These are phyloP conservation scores for Rousettus madagascariensis DNA, from an alignment of 2,797 vertebrate genomes.

Conservation along the genomic window DNA sequence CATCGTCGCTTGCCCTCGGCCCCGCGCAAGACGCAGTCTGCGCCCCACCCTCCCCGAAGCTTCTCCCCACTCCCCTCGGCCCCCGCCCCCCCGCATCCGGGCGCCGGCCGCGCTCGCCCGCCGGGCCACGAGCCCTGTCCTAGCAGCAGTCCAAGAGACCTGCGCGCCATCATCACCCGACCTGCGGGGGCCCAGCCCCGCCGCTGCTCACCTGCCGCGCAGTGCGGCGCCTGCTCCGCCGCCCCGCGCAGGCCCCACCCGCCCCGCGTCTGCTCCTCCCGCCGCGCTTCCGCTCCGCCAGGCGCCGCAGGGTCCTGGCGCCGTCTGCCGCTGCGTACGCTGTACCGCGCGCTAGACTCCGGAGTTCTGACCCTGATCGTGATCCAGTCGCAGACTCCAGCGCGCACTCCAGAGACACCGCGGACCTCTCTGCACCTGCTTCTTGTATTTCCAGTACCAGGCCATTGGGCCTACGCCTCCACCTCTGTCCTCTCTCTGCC, in stretches of 20 bases:
- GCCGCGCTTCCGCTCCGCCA: neutral
- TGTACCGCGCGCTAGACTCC: too few species aligned
- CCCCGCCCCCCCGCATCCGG: neutral
- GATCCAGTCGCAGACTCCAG: neutral
- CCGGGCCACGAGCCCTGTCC: neutral
- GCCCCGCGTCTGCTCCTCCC: neutral
- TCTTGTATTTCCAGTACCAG: neutral
- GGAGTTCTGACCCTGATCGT: neutral
- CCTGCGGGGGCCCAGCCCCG: too few species aligned
- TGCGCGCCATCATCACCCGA: too few species aligned
- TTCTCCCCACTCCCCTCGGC: neutral
- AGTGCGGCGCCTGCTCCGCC: neutral
- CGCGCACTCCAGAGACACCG: neutral
- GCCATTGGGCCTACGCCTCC: too few species aligned
- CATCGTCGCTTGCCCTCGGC: neutral
- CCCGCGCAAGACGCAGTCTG: neutral
- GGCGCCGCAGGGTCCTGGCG: neutral
- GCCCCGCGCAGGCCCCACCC: neutral
- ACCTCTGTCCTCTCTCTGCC: neutral
- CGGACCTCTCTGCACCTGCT: too few species aligned
- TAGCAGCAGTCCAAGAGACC: fast-evolving
- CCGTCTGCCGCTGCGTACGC: neutral
- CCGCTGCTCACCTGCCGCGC: neutral
- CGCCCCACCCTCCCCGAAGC: neutral
- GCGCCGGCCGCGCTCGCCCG: neutral